A percentile compares a stretch with the other conserved stretches of the same genome.
phyloP scores from a whole-genome alignment of 1,140 invertebrate species.

The Leguminivora glycinivorella region DNA sequence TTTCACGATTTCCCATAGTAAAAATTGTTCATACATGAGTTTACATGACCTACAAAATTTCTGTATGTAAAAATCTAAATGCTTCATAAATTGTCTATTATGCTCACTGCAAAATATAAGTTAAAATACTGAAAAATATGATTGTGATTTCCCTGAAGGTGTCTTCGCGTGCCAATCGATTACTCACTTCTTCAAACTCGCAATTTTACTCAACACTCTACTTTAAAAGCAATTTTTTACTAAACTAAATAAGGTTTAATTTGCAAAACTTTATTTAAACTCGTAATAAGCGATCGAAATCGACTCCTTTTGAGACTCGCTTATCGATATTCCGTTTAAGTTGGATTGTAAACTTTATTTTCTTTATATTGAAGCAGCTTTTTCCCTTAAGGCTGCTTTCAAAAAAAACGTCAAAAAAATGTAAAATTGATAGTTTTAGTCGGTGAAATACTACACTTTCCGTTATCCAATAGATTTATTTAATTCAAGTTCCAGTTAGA shows the following conservation, averaged over 20 bases:
- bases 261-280: not conserved
- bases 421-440: too few relatives aligned
- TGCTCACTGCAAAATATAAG: not conserved
- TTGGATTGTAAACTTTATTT: not conserved
- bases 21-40: too few relatives aligned
- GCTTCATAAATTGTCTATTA: too few relatives aligned
- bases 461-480: too few relatives aligned
- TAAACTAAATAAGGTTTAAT: not conserved
- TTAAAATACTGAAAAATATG: not conserved
- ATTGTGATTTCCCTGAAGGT: not conserved
- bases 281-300: not conserved
- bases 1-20: too few relatives aligned
- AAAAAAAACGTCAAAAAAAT: too few relatives aligned
- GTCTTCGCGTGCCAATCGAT: conserved; percentile 20
- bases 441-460: too few relatives aligned
- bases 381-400: too few relatives aligned
- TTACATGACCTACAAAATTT: too few relatives aligned
- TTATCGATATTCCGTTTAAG: not conserved
- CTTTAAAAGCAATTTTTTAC: not conserved
- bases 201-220: not conserved
- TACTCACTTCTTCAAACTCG: not conserved
- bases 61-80: too few relatives aligned
- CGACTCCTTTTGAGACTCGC: not conserved
- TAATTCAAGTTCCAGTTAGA: too few relatives aligned
- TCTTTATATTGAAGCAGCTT: not conserved